These are phyloP conservation scores for Euthynnus affinis DNA, from an alignment of 2,797 vertebrate species.

Conservation along the genomic window DNA sequence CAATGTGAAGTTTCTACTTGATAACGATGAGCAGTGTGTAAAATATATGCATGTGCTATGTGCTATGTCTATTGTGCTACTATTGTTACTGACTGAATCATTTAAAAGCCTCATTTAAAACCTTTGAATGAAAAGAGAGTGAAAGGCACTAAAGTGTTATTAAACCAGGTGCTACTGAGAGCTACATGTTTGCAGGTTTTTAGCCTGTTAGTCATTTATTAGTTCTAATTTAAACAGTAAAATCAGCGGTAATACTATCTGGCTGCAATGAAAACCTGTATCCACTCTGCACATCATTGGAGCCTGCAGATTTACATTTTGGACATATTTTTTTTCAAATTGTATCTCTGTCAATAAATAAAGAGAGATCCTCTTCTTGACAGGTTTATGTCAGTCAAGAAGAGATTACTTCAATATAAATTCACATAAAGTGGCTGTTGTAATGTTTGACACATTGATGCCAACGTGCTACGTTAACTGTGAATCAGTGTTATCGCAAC, in stretches of 20 bases:
- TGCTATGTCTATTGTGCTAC: background rate
- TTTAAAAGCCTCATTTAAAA: background rate
- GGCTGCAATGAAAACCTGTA: background rate
- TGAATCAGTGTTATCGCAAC: conserved; percentile 16
- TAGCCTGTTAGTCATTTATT: too few species aligned
- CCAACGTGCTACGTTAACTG: background rate
- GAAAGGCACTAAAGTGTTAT: too few species aligned
- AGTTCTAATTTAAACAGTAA: background rate
- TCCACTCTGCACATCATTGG: background rate
- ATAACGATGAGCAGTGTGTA: background rate
- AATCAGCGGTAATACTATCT: background rate
- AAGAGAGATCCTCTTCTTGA: background rate
- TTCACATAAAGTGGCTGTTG: background rate
- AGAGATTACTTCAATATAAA: background rate
- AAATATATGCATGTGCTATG: background rate
- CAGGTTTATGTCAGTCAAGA: background rate
- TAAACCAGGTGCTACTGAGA: background rate
- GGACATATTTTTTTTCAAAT: background rate
- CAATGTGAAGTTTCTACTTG: background rate
- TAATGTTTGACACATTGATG: background rate
- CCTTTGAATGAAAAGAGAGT: too few species aligned
- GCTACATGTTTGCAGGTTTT: background rate
- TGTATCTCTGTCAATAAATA: background rate
- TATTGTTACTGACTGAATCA: too few species aligned
- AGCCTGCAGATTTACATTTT: background rate